These are phyloP conservation scores for Clytia hemisphaerica DNA, from an alignment of 30 jellyfish, hydroid and myxozoan species.

Conservation along the genomic window DNA sequence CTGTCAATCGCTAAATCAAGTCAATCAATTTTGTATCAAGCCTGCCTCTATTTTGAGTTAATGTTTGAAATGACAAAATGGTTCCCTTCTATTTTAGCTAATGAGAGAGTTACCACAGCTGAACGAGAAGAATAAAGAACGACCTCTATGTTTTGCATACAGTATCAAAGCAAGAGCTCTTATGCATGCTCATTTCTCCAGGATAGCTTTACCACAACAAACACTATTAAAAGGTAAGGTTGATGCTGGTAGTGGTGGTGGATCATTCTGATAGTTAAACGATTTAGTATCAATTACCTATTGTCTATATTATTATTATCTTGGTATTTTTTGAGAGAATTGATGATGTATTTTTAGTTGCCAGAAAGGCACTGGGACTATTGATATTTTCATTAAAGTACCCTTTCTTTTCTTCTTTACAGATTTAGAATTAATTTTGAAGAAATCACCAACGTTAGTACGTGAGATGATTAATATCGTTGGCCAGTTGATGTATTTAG, in stretches of 20 bases:
- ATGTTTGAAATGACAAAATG: too few relatives aligned
- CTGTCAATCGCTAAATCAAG: too few relatives aligned
- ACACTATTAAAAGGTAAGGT: conserved; percentile 57
- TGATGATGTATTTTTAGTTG: background rate
- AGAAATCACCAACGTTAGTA: conserved; percentile 73
- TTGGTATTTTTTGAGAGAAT: background rate
- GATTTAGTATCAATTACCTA: background rate
- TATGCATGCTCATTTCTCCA: conserved; percentile 71
- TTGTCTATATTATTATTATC: background rate
- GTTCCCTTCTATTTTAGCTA: conserved; percentile 68
- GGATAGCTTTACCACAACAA: conserved; percentile 83
- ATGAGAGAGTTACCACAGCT: conserved; percentile 74
- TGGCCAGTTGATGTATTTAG: conserved; percentile 71
- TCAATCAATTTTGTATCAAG: too few relatives aligned
- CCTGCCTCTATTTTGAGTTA: too few relatives aligned
- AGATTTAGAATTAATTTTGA: conserved; percentile 69
- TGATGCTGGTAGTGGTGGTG: background rate
- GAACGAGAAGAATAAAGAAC: conserved; percentile 89
- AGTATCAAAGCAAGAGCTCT: conserved; percentile 94
- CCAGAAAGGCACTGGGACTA: too few relatives aligned
- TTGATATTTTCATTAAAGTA: too few relatives aligned
- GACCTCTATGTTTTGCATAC: conserved; percentile 75
- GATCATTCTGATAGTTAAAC: background rate
- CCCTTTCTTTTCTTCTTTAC: too few relatives aligned
- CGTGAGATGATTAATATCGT: conserved; percentile 80